Conservation (phyloP, 92 coral and sea anemone species). For the Micromussa lordhowensis region DNA sequence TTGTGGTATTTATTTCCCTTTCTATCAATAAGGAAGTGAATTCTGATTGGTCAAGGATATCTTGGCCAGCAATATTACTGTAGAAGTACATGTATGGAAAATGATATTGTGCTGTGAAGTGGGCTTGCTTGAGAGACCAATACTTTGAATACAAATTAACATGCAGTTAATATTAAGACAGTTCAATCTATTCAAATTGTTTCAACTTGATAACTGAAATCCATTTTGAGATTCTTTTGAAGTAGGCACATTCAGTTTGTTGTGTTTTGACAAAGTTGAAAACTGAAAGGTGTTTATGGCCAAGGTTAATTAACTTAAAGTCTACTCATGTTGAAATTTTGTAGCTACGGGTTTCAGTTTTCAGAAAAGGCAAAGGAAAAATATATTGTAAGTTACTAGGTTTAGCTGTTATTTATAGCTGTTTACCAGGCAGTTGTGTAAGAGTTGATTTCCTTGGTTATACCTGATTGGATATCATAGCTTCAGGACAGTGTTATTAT, state of each 20-base stretch:
- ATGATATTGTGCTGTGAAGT: not conserved
- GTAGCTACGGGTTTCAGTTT: not conserved
- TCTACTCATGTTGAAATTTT: not conserved
- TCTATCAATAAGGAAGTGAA: slow-evolving; percentile 22
- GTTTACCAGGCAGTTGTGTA: not conserved
- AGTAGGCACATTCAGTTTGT: not conserved
- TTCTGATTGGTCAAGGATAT: slow-evolving; percentile 2
- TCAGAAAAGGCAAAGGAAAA: not conserved
- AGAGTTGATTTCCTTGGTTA: not conserved
- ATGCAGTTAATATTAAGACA: not conserved
- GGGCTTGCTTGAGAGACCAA: slow-evolving; percentile 1
- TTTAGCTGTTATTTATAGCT: not conserved
- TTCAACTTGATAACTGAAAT: not conserved
- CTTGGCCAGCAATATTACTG: not conserved
- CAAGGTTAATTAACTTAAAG: too few relatives aligned
- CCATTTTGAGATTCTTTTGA: not conserved
- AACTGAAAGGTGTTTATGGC: slow-evolving; percentile 1
- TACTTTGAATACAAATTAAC: not conserved
- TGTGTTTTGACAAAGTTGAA: not conserved
- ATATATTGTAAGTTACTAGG: not conserved
- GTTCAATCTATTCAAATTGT: not conserved
- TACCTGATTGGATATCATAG: not conserved
- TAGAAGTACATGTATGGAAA: too few relatives aligned
- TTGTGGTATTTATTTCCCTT: not conserved
- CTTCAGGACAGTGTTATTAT: not conserved